phyloP scores from a whole-genome alignment of 1,140 invertebrate genomes.

The Magallana angulata region DNA sequence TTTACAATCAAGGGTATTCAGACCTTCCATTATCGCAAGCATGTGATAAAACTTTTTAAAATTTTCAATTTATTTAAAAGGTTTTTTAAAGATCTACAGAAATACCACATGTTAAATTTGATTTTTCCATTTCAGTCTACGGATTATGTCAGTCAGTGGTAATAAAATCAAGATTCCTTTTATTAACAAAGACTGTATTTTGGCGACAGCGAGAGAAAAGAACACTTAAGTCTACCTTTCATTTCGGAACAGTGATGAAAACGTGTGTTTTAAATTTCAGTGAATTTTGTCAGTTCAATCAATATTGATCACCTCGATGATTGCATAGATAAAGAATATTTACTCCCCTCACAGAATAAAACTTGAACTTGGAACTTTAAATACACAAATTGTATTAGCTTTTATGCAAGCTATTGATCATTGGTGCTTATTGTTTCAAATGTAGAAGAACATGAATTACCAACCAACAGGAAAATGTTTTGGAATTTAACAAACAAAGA shows the following conservation, averaged over 20 bases:
- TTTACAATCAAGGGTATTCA: too few species aligned
- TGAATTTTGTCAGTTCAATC: neutral
- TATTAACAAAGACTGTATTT: neutral
- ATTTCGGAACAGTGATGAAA: neutral
- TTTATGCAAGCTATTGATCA: neutral
- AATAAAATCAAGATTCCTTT: neutral
- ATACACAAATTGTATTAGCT: neutral
- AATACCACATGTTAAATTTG: neutral
- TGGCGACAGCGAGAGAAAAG: neutral
- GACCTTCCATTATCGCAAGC: too few species aligned
- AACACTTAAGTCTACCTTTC: neutral
- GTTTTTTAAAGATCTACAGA: too few species aligned
- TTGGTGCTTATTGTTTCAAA: neutral
- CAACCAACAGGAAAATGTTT: too few species aligned
- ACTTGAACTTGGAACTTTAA: too few species aligned
- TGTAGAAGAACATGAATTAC: neutral
- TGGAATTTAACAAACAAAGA: neutral
- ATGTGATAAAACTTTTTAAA: neutral
- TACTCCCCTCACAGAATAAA: too few species aligned
- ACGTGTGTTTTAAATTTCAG: neutral
- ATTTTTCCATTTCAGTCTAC: slow-evolving; percentile 22
- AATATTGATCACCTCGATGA: neutral
- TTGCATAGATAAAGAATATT: too few species aligned
- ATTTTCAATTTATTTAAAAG: neutral
- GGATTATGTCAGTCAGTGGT: slow-evolving; percentile 24